These are phyloP conservation scores for Tapera naevia DNA, from an alignment of 2,797 vertebrate species.

Conservation along the genomic window DNA sequence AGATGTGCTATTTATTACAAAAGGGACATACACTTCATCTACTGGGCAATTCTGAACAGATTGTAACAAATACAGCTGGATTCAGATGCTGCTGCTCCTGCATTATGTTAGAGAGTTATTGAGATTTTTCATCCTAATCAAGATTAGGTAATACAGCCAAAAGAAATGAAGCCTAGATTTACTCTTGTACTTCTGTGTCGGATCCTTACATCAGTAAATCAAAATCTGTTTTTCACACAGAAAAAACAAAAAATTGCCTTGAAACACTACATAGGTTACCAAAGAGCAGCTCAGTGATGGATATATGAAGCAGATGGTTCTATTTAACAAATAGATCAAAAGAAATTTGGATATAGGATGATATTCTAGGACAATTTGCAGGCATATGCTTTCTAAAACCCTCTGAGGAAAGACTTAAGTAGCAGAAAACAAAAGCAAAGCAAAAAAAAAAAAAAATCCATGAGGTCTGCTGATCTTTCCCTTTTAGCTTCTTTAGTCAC, in stretches of 20 bases:
- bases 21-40: background rate
- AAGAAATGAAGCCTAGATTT: background rate
- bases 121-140: background rate
- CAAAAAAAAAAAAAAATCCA: rapidly evolving
- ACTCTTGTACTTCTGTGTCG: background rate
- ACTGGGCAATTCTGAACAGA: background rate
- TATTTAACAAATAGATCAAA: background rate
- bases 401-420: background rate
- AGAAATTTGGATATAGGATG: background rate
- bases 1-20: background rate
- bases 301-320: background rate
- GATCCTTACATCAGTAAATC: background rate
- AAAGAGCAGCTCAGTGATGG: background rate
- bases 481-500: background rate
- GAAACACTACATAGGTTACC: background rate
- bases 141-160: background rate
- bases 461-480: background rate
- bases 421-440: background rate
- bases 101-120: background rate
- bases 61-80: background rate
- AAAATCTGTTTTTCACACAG: background rate
- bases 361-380: background rate
- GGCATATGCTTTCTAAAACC: background rate
- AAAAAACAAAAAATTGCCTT: background rate
- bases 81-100: background rate